A percentile compares a stretch with the other conserved stretches of the same genome.
Conservation (phyloP, 37 sponge, comb jelly and placozoan genomes). For the Cladorhizidae sp. region DNA sequence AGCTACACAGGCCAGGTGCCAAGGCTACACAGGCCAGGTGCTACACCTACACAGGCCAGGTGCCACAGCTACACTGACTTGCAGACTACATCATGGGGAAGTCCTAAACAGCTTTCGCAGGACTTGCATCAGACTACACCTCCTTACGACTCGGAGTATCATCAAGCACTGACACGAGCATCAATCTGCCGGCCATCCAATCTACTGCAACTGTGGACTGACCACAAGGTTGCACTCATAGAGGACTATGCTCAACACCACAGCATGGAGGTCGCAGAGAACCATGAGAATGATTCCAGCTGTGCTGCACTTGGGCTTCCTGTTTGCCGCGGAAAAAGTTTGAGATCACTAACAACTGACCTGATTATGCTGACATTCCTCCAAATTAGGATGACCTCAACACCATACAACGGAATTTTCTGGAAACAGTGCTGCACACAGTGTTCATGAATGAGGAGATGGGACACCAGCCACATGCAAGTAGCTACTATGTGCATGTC, state of each 20-base stretch:
- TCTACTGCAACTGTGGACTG: neutral
- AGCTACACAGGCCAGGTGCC: too few relatives aligned
- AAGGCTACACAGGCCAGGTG: too few relatives aligned
- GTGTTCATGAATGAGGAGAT: neutral
- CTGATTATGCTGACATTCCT: neutral
- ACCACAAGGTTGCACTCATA: neutral
- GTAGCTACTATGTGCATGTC: neutral
- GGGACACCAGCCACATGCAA: neutral
- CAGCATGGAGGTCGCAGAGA: neutral
- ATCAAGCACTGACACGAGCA: neutral
- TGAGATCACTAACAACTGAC: neutral
- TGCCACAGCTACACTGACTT: neutral
- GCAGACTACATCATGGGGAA: neutral
- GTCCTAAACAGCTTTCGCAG: neutral
- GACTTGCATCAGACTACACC: neutral
- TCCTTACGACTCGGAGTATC: neutral
- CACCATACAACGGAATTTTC: neutral
- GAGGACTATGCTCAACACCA: slow-evolving; percentile 3
- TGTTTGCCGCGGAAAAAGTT: neutral
- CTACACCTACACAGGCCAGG: slow-evolving; percentile 5
- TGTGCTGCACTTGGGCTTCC: slow-evolving; percentile 2
- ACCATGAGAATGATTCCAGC: neutral
- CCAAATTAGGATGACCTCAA: neutral
- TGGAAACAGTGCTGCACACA: neutral
- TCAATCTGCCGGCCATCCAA: neutral